These are phyloP conservation scores for Syndactyla subalaris DNA, from an alignment of 2,797 vertebrate species.

Conservation along the genomic window DNA sequence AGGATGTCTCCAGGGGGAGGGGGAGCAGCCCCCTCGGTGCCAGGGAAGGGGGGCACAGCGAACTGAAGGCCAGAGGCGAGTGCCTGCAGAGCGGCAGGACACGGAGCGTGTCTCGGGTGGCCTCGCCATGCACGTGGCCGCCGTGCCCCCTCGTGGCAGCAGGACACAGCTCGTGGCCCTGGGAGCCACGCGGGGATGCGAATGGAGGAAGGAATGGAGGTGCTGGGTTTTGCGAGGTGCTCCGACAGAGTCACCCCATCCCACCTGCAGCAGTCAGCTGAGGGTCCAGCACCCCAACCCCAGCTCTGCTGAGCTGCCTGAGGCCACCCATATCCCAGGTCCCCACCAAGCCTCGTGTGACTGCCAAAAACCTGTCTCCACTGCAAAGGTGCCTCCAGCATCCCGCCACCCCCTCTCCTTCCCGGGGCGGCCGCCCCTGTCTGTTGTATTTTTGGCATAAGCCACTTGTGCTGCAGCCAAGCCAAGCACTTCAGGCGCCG, in stretches of 20 bases:
- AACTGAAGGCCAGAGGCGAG: not conserved
- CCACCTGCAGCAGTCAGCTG: not conserved
- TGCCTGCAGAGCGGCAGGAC: accelerated
- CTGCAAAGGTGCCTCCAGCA: not conserved
- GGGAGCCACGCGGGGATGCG: not conserved
- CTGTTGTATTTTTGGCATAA: not conserved
- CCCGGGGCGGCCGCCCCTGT: not conserved
- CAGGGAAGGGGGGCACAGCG: not conserved
- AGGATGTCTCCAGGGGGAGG: not conserved
- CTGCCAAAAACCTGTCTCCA: not conserved
- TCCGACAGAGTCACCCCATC: not conserved
- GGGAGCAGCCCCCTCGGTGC: not conserved
- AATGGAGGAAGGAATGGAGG: not conserved
- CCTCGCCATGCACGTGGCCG: not conserved
- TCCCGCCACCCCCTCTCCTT: not conserved
- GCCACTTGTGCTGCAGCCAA: not conserved
- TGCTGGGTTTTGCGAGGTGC: accelerated
- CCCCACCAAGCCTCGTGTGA: accelerated
- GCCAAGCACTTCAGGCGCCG: not conserved
- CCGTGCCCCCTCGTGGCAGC: conserved; percentile 64
- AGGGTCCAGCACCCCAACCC: not conserved
- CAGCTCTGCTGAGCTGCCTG: not conserved
- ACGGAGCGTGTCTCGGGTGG: not conserved
- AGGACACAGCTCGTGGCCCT: not conserved
- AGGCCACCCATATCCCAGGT: accelerated